Conservation (phyloP, 2,797 vertebrate species). For the Leptatherina wallacei region DNA sequence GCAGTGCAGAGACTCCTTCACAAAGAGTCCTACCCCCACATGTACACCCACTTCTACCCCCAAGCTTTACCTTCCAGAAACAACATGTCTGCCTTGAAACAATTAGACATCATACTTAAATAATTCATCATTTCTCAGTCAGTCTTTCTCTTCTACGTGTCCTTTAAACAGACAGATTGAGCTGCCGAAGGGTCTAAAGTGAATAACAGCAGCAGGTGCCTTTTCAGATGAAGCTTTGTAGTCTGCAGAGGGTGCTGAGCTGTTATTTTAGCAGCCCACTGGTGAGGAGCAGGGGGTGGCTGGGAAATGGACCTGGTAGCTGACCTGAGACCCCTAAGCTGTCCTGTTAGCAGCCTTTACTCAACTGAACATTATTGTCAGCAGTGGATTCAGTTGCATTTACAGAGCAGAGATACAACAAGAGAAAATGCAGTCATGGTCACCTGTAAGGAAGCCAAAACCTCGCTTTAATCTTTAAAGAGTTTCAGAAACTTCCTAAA, state of each 20-base stretch:
- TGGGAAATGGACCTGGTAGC: slow-evolving; percentile 82
- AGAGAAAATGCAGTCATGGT: background rate
- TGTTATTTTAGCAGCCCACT: slow-evolving; percentile 85
- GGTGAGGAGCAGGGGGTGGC: slow-evolving; percentile 82
- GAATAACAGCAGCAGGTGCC: slow-evolving; percentile 87
- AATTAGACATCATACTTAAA: slow-evolving; percentile 85
- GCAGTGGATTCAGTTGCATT: slow-evolving; percentile 8
- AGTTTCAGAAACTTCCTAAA: slow-evolving; percentile 48
- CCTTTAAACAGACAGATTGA: slow-evolving; percentile 83
- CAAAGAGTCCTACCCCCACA: slow-evolving; percentile 45
- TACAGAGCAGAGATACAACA: slow-evolving; percentile 13
- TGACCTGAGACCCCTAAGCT: slow-evolving; percentile 83
- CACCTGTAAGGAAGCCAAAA: slow-evolving; percentile 30
- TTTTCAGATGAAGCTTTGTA: slow-evolving; percentile 85
- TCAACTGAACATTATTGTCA: slow-evolving; percentile 16
- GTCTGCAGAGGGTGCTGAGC: slow-evolving; percentile 80
- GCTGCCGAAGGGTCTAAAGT: slow-evolving; percentile 81
- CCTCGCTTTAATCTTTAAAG: slow-evolving; percentile 8
- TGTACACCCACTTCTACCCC: slow-evolving; percentile 38
- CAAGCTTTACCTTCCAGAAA: slow-evolving; percentile 68
- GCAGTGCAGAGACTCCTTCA: slow-evolving; percentile 72
- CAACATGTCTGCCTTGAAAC: slow-evolving; percentile 80
- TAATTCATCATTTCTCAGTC: slow-evolving; percentile 84
- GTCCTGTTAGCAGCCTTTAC: slow-evolving; percentile 77
- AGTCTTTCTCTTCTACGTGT: slow-evolving; percentile 79